Base-by-base conservation (phyloP, 2,888 invertebrate genomes). In the Syrista parreyssii region DNA sequence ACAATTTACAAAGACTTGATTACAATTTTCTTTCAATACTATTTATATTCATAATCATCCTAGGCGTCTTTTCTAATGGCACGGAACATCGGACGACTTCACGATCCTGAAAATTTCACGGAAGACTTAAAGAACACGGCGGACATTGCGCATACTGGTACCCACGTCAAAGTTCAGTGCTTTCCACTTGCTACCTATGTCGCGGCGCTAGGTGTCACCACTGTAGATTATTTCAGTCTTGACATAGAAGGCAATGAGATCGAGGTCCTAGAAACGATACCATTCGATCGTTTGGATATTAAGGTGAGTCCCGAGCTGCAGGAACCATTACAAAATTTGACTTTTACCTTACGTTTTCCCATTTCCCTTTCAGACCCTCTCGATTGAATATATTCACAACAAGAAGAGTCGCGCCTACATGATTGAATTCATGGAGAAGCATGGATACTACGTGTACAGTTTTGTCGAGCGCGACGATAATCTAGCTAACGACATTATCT, bases 161-260 rank as follows among this genome's bases (percentile, higher is more conserved):
- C 83, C 3, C 89, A 89, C 72, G 86, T 92, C 3, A 88, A 88
- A 68, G 92, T 93, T 3, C 93, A 93, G 83, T 93, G 93, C 84
- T 92, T 93, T 81, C 93, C 93, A 1, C 85, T 93, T 9, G 92
- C 91, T 78, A 91, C 93, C 12, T 92, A 92, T 78, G 88, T 93
- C 80, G 82, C 91, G 6, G 92, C 93, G 1, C 87, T 93, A n/a
- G 92, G 92, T 79, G 84, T 90, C 34, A 91, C 92, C n/a, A 88
- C 89, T 0, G 88, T 93, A 6, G 93, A 93, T 86, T 93, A 93
- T 85, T 92, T 93, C 82, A 93, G 93, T 83, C 88, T 93, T 33
- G 93, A 93, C 82, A 91, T 93, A 15, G 93, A 93, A 83, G 93
- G 93, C 1, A 89, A 90, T 69, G 93, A 93, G 85, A 87, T 93